These are phyloP conservation scores for Rutilus rutilus DNA, from an alignment of 2,113 vertebrate genomes.

Conservation along the genomic window DNA sequence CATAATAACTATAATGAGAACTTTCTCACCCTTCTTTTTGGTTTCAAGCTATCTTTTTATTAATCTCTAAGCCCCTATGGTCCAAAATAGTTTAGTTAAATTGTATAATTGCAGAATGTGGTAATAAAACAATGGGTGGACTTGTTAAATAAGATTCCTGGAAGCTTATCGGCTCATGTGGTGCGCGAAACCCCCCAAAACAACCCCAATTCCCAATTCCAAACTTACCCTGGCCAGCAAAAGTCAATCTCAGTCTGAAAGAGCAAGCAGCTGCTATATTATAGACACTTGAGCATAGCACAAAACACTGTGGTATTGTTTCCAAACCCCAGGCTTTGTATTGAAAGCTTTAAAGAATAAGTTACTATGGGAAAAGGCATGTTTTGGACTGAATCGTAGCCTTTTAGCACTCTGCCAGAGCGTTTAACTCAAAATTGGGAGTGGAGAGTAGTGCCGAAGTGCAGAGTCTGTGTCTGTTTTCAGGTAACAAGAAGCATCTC, in stretches of 20 bases:
- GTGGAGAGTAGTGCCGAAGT: neutral
- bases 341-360: conserved; percentile 36
- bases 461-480: neutral
- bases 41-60: neutral
- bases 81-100: conserved; percentile 37
- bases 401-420: conserved; percentile 12
- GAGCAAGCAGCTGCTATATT: conserved; percentile 38
- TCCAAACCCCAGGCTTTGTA: conserved; percentile 25
- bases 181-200: conserved; percentile 9
- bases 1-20: neutral
- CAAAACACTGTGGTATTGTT: conserved; percentile 44
- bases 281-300: conserved; percentile 32
- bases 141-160: conserved; percentile 51
- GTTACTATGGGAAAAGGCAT: conserved; percentile 35
- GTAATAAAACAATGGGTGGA: conserved; percentile 50
- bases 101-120: conserved; percentile 37
- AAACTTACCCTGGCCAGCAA: conserved; percentile 1
- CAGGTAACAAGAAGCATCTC: conserved; percentile 20
- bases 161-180: conserved; percentile 48
- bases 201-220: neutral
- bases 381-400: conserved; percentile 13
- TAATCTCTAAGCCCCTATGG: neutral
- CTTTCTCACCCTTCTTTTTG: neutral
- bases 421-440: neutral
- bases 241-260: conserved; percentile 16